A percentile compares a stretch with the other conserved stretches of the same genome.
Evolutionary conservation across 2,113 vertebrate genomes (phyloP).

Genomic region (Tupaia tana): DNA sequence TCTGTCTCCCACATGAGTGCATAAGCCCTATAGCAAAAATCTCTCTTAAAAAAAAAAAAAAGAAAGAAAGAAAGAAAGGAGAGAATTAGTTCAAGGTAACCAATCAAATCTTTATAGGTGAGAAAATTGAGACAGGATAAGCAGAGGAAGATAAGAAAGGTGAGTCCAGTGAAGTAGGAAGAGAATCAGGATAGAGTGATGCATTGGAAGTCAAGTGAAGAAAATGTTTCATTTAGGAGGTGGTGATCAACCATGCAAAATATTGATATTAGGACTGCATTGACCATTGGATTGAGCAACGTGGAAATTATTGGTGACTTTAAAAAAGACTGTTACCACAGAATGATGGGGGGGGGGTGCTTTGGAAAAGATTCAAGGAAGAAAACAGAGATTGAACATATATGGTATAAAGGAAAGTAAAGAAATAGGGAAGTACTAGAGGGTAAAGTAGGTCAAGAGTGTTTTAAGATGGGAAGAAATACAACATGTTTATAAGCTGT

Average conservation of each 20-base stretch:
- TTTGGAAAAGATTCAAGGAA: not conserved
- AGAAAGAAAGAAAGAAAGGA: not conserved
- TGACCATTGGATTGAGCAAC: not conserved
- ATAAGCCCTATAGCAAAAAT: no score
- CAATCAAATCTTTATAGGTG: not conserved
- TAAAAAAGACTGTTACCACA: not conserved
- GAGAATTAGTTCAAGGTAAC: not conserved
- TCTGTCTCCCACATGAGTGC: no score
- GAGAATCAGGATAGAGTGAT: not conserved
- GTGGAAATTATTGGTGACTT: not conserved
- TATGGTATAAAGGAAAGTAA: not conserved
- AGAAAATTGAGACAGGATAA: constrained; percentile 3
- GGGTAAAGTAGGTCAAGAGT: not conserved
- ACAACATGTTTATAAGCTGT: not conserved
- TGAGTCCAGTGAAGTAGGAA: not conserved
- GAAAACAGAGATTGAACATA: not conserved
- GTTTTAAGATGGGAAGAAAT: not conserved
- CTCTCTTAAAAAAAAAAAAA: no score
- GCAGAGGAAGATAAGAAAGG: not conserved
- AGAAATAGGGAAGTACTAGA: not conserved
- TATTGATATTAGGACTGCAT: not conserved
- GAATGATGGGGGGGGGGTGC: not conserved
- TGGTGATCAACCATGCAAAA: not conserved
- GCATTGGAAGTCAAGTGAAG: not conserved
- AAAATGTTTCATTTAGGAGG: not conserved